Conservation (phyloP, 2,888 invertebrate species). For the Temnothorax unifasciatus region DNA sequence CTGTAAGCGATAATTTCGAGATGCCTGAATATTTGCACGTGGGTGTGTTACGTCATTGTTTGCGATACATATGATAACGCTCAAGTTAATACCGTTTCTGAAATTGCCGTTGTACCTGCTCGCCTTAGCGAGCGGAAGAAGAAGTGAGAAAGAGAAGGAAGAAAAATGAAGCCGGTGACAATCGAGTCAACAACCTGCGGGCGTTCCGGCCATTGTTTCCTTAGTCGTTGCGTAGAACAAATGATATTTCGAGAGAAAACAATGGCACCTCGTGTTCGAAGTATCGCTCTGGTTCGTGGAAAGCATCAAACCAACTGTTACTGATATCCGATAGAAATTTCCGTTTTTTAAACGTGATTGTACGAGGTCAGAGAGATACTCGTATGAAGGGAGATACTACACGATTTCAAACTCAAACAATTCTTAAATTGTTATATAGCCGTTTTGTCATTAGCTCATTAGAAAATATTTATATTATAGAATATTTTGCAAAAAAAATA, state of each 20-base stretch:
- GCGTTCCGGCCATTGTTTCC: constrained; percentile 79
- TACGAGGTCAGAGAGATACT: constrained; percentile 11
- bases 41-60: background rate
- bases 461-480: background rate
- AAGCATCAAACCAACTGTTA: constrained; percentile 75
- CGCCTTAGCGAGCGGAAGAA: constrained; percentile 35
- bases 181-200: constrained; percentile 81
- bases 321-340: constrained; percentile 61
- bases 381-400: background rate
- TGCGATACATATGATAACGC: constrained; percentile 28
- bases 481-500: background rate
- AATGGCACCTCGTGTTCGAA: constrained; percentile 72
- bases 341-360: constrained; percentile 37
- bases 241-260: constrained; percentile 79
- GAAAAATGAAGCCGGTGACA: constrained; percentile 72
- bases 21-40: background rate
- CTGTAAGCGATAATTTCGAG: background rate
- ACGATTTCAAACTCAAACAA: background rate
- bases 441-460: background rate
- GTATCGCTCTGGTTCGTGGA: constrained; percentile 76
- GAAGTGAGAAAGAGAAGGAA: constrained; percentile 50
- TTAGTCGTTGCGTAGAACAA: constrained; percentile 69
- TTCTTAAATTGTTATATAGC: background rate
- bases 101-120: constrained; percentile 39
- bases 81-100: constrained; percentile 46